phyloP scores from a whole-genome alignment of 2,888 invertebrate genomes.

The Trichogramma dendrolimi region DNA sequence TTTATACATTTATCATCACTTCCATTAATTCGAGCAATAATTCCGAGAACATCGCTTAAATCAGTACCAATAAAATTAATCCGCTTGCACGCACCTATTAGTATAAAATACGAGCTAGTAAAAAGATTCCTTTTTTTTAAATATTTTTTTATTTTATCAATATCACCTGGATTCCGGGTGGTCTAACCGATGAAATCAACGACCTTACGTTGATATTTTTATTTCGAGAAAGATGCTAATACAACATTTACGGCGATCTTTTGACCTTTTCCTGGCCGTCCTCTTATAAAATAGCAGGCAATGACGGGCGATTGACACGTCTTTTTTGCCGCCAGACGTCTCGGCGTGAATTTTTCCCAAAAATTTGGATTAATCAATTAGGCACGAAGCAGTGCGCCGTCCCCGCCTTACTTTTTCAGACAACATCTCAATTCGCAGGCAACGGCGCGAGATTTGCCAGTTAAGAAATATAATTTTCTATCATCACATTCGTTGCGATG shows the following conservation, averaged over 20 bases:
- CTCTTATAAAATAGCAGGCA: too few relatives aligned
- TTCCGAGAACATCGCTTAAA: too few relatives aligned
- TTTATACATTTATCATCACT: neutral
- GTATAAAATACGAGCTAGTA: too few relatives aligned
- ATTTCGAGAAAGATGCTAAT: neutral
- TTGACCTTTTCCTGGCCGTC: neutral
- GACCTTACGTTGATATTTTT: neutral
- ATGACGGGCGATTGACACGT: conserved; percentile 12
- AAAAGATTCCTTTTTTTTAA: too few relatives aligned
- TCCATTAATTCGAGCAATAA: too few relatives aligned
- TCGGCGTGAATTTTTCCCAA: conserved; percentile 22
- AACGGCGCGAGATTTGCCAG: neutral
- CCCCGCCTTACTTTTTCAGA: conserved; percentile 29
- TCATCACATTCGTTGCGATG: too few relatives aligned
- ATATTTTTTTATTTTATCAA: too few relatives aligned
- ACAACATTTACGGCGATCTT: neutral
- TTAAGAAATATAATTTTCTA: neutral
- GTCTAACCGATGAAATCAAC: neutral
- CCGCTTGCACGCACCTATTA: too few relatives aligned
- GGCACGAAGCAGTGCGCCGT: conserved; percentile 28
- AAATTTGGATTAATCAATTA: conserved; percentile 51
- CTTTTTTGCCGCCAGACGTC: neutral
- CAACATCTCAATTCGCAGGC: conserved; percentile 40
- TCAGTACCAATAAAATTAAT: too few relatives aligned
- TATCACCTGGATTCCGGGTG: too few relatives aligned